phyloP scores from a whole-genome alignment of 1,140 invertebrate genomes.

The Trinorchestia longiramus region DNA sequence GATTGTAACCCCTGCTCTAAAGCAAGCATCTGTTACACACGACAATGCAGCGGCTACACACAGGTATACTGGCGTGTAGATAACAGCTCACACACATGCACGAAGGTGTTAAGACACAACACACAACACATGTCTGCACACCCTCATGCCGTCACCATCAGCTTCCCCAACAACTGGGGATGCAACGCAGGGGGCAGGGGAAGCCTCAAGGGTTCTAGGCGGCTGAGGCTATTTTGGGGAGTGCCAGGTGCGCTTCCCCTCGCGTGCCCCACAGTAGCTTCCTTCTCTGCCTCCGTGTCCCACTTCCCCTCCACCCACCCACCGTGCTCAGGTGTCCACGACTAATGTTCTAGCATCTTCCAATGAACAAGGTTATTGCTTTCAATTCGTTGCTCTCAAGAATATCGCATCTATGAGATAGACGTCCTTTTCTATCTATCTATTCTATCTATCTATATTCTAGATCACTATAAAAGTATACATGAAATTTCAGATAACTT shows the following conservation, averaged over 20 bases:
- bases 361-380: neutral
- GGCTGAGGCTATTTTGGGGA: constrained; percentile 16
- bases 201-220: neutral
- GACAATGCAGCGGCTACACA: too few species aligned
- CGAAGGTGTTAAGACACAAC: too few species aligned
- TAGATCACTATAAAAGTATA: too few species aligned
- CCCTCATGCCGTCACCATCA: neutral
- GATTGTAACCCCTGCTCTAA: too few species aligned
- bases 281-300: neutral
- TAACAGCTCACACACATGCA: too few species aligned
- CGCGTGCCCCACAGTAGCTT: neutral
- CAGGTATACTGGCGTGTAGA: too few species aligned
- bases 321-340: neutral
- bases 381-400: too few species aligned
- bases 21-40: too few species aligned
- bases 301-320: neutral
- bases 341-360: neutral
- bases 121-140: neutral
- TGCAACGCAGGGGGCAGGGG: neutral
- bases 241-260: constrained; percentile 18
- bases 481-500: too few species aligned
- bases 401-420: too few species aligned
- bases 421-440: too few species aligned
- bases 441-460: too few species aligned
- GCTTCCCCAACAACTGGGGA: neutral